Conservation (phyloP, 2,113 vertebrate species). For the Hydrolagus affinis region DNA sequence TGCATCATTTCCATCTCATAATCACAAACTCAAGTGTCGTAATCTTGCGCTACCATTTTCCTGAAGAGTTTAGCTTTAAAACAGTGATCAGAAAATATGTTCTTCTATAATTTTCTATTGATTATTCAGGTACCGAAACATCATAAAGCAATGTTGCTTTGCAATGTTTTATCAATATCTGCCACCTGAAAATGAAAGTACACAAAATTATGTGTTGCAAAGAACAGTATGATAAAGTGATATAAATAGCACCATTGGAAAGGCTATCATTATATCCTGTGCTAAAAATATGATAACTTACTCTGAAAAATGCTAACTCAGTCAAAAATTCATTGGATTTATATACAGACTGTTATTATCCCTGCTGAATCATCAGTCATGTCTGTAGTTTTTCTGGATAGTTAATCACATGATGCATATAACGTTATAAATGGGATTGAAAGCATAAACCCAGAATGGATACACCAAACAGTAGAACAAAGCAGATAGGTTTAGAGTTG, state of each 20-base stretch:
- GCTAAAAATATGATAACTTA: neutral
- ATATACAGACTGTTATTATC: neutral
- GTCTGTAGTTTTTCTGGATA: neutral
- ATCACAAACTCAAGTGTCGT: neutral
- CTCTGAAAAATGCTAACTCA: too few relatives aligned
- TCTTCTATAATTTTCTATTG: neutral
- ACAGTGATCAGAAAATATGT: neutral
- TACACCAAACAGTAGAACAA: too few relatives aligned
- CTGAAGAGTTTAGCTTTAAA: neutral
- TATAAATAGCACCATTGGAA: neutral
- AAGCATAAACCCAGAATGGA: too few relatives aligned
- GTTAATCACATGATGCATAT: too few relatives aligned
- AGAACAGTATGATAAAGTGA: neutral
- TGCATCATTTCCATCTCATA: slow-evolving; percentile 1
- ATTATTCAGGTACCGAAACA: neutral
- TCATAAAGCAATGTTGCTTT: too few relatives aligned
- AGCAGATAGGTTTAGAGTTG: too few relatives aligned
- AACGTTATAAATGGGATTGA: too few relatives aligned
- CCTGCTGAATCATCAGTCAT: neutral
- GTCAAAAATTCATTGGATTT: neutral
- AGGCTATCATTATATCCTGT: neutral
- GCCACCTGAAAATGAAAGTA: neutral
- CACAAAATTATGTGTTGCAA: neutral
- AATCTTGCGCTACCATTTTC: neutral
- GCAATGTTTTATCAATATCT: slow-evolving; percentile 3